phyloP scores from a whole-genome alignment of 2,888 invertebrate genomes.

The Busseola fusca region DNA sequence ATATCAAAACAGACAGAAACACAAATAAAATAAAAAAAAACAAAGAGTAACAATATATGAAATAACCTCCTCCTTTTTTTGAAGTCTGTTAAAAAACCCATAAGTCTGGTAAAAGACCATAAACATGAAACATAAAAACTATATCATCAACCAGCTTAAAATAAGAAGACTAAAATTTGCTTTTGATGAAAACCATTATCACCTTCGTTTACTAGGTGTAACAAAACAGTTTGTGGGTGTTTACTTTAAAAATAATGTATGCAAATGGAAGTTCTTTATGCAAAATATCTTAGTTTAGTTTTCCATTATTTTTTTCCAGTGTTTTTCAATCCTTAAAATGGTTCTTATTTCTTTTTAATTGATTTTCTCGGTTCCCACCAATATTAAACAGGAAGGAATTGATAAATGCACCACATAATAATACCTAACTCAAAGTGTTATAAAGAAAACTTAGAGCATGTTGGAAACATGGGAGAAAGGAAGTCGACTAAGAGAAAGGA shows the following conservation, averaged over 20 bases:
- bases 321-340: no score
- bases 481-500: no score
- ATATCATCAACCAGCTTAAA: neutral
- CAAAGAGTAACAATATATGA: no score
- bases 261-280: neutral
- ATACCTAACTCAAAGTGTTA: no score
- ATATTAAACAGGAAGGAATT: neutral
- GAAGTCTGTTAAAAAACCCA: no score
- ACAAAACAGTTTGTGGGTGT: neutral
- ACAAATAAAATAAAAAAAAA: neutral
- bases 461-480: no score
- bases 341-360: neutral
- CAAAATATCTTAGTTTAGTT: neutral
- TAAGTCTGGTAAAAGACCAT: neutral
- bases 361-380: neutral
- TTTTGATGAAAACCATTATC: neutral
- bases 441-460: no score
- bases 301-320: neutral
- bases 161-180: conserved; percentile 17
- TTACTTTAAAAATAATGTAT: neutral
- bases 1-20: conserved; percentile 11
- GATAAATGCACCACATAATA: no score
- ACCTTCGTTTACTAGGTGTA: neutral
- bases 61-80: no score
- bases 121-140: conserved; percentile 12